phyloP scores from a whole-genome alignment of 1,140 invertebrate species.

The Anadara kagoshimensis region DNA sequence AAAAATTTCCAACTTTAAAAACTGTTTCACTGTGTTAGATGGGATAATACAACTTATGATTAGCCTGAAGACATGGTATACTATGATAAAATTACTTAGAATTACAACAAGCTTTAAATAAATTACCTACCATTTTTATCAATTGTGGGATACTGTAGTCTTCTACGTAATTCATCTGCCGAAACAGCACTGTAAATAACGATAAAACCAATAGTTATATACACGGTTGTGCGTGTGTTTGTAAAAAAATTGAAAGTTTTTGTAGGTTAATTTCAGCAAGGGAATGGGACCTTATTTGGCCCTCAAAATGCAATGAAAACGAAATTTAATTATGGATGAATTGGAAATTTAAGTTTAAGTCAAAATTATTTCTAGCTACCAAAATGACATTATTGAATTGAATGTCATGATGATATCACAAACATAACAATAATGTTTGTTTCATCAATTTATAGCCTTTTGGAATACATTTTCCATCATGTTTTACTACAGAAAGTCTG shows the following conservation, averaged over 20 bases:
- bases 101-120: too few relatives aligned
- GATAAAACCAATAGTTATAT: background rate
- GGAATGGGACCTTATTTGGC: background rate
- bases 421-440: background rate
- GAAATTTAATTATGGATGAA: background rate
- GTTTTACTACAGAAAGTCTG: background rate
- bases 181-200: slow-evolving; percentile 47
- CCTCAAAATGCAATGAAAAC: background rate
- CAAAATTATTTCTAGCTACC: background rate
- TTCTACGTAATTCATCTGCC: slow-evolving; percentile 54
- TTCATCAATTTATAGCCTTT: background rate
- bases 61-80: background rate
- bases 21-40: too few relatives aligned
- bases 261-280: background rate
- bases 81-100: background rate
- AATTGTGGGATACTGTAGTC: slow-evolving; percentile 62
- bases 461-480: background rate
- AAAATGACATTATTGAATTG: background rate
- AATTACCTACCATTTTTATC: slow-evolving; percentile 65
- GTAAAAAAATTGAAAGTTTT: background rate
- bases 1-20: too few relatives aligned
- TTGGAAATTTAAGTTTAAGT: background rate
- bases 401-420: background rate
- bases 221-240: background rate
- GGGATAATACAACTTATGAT: background rate